Conservation (phyloP, 1,140 invertebrate species). For the Drosophila kanapiae region DNA sequence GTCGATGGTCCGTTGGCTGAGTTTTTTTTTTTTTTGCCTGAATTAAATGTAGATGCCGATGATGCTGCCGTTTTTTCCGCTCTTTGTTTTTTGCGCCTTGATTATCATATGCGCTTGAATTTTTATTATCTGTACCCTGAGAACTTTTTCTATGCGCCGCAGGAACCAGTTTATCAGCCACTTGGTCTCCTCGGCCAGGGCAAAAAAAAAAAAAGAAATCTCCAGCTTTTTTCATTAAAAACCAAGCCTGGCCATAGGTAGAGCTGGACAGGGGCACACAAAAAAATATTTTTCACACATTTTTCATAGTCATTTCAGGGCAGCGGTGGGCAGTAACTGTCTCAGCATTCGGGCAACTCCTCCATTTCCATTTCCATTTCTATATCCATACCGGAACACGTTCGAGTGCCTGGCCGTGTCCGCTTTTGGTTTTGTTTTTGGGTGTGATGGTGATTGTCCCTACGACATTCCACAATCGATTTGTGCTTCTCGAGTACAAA, state of each 20-base stretch:
- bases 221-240: conserved; percentile 72
- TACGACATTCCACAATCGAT: conserved; percentile 44
- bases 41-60: conserved; percentile 75
- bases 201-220: conserved; percentile 56
- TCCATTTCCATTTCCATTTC: conserved; percentile 64
- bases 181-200: conserved; percentile 79
- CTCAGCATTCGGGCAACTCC: conserved; percentile 77
- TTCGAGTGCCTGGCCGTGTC: conserved; percentile 58
- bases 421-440: conserved; percentile 31
- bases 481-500: conserved; percentile 71
- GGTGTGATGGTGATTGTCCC: conserved; percentile 14
- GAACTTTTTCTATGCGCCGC: conserved; percentile 82
- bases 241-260: conserved; percentile 55
- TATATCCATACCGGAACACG: conserved; percentile 40
- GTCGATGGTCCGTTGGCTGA: conserved; percentile 70
- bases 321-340: conserved; percentile 75
- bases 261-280: conserved; percentile 58
- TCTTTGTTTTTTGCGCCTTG: conserved; percentile 70
- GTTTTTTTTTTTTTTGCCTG: conserved; percentile 72
- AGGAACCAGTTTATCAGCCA: conserved; percentile 84
- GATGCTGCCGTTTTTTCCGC: conserved; percentile 62
- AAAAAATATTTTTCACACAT: conserved; percentile 85
- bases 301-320: conserved; percentile 84
- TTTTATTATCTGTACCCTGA: conserved; percentile 85
- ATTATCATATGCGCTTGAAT: conserved; percentile 85